Evolutionary conservation across 1,140 invertebrate species (phyloP).

Genomic region (Dolichoris vasculosae): DNA sequence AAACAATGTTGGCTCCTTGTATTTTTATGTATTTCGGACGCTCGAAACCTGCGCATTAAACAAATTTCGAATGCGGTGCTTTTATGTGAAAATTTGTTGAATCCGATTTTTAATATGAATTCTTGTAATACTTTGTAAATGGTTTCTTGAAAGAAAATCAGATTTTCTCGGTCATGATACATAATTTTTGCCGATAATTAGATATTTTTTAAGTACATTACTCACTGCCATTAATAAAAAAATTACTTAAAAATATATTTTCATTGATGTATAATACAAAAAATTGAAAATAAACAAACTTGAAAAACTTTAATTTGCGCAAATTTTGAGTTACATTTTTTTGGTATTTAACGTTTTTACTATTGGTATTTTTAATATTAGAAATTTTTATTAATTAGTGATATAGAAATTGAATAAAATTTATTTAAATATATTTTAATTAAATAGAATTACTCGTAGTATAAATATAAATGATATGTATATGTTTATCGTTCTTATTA

Average conservation of each 20-base stretch:
- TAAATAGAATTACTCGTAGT: too few relatives aligned
- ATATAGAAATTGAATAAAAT: too few relatives aligned
- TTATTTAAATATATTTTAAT: too few relatives aligned
- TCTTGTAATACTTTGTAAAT: not conserved
- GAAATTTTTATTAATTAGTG: too few relatives aligned
- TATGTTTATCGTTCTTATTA: too few relatives aligned
- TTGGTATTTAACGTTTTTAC: not conserved
- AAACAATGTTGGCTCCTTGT: constrained; percentile 43
- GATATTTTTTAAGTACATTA: not conserved
- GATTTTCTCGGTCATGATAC: not conserved
- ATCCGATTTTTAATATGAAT: not conserved
- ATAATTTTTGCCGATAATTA: not conserved
- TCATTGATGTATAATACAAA: not conserved
- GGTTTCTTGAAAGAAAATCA: too few relatives aligned
- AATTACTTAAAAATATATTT: too few relatives aligned
- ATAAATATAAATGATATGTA: too few relatives aligned
- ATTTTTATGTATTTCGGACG: constrained; percentile 23
- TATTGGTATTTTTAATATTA: not conserved
- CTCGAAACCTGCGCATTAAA: not conserved
- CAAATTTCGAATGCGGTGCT: not conserved
- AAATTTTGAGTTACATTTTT: too few relatives aligned
- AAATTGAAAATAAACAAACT: not conserved
- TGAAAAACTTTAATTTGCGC: not conserved
- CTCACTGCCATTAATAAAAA: too few relatives aligned
- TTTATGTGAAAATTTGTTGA: not conserved